Conservation (phyloP, 2,113 vertebrate genomes). For the human region DNA sequence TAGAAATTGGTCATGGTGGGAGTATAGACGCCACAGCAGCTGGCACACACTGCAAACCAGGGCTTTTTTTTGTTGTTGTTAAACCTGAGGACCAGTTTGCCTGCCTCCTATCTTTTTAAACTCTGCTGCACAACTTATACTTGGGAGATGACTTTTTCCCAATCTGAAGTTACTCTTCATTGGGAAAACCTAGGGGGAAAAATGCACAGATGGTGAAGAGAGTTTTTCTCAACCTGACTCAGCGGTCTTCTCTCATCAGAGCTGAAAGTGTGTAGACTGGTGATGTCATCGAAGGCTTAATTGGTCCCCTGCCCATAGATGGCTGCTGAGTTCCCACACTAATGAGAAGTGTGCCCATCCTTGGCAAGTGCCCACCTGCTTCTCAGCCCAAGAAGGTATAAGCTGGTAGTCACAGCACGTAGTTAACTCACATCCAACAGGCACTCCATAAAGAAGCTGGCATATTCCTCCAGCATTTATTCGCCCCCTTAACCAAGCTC, state of each 20-base stretch:
- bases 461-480: not conserved
- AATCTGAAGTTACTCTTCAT: not conserved
- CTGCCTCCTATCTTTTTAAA: not conserved
- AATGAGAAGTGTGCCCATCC: not conserved
- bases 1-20: not conserved
- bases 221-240: not conserved
- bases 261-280: not conserved
- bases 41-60: not conserved
- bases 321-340: not conserved
- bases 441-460: not conserved
- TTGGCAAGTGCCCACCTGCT: not conserved
- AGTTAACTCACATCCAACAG: not conserved
- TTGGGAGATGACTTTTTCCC: not conserved
- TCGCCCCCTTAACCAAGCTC: not conserved
- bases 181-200: not conserved
- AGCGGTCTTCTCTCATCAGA: not conserved
- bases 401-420: not conserved
- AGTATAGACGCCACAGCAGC: not conserved
- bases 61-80: not conserved
- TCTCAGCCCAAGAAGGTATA: not conserved
- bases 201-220: not conserved
- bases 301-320: not conserved
- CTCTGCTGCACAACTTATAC: not conserved
- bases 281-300: not conserved
- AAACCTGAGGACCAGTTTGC: not conserved